Conservation (phyloP, 2,888 invertebrate species). For the Camptogramma bilineatum region DNA sequence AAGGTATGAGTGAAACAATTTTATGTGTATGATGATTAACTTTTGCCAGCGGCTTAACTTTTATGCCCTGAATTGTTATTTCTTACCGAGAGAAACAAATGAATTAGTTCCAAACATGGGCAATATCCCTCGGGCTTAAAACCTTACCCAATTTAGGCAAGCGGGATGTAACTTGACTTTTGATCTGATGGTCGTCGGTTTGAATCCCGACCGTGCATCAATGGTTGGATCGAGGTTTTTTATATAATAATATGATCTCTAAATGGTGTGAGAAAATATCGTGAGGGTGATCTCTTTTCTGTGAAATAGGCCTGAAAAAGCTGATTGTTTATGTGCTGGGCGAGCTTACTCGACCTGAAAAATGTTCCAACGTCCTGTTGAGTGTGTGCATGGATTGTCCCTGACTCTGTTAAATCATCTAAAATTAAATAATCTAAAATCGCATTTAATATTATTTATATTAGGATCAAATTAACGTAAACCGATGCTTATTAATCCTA, state of each 20-base stretch:
- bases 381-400: not conserved
- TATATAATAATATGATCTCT: too few relatives aligned
- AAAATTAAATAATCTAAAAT: not conserved
- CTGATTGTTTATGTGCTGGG: too few relatives aligned
- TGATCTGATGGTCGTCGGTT: not conserved
- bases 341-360: too few relatives aligned
- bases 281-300: too few relatives aligned
- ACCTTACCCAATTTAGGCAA: not conserved
- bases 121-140: not conserved
- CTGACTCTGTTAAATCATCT: not conserved
- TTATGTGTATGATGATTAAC: constrained; percentile 22
- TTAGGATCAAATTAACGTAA: not conserved
- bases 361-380: too few relatives aligned
- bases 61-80: constrained; percentile 10
- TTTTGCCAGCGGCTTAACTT: constrained; percentile 11
- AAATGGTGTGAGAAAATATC: too few relatives aligned
- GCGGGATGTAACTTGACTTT: not conserved
- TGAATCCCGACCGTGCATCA: not conserved
- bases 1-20: constrained; percentile 21
- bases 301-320: too few relatives aligned
- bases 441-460: not conserved
- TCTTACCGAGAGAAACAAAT: constrained; percentile 8
- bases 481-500: not conserved
- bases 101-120: constrained; percentile 2
- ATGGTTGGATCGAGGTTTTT: too few relatives aligned